phyloP scores from a whole-genome alignment of 2,113 vertebrate species.

The Rissa tridactyla region DNA sequence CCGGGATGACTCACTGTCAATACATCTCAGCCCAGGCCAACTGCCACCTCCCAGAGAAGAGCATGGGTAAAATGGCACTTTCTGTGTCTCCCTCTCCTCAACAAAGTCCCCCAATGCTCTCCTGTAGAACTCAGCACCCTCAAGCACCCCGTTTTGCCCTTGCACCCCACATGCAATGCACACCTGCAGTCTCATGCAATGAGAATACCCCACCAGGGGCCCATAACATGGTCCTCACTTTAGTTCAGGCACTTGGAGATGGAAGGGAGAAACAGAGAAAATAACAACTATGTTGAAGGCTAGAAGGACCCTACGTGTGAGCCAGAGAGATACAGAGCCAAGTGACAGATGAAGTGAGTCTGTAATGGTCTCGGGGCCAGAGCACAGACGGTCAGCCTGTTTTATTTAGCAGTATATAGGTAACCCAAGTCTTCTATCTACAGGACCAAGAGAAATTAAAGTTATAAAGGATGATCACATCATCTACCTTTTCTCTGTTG shows the following conservation, averaged over 20 bases:
- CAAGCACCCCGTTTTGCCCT: background rate
- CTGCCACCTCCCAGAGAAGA: background rate
- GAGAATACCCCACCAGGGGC: background rate
- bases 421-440: background rate
- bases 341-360: background rate
- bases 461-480: background rate
- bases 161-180: rapidly evolving
- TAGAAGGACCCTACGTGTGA: background rate
- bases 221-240: background rate
- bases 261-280: background rate
- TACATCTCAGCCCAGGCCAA: background rate
- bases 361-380: background rate
- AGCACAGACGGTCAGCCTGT: background rate
- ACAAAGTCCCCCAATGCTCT: background rate
- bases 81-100: background rate
- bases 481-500: background rate
- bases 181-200: background rate
- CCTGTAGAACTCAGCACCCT: background rate
- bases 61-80: background rate
- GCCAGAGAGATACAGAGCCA: background rate
- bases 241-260: background rate
- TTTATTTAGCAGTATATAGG: background rate
- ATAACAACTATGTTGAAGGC: background rate
- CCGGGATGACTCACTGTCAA: background rate
- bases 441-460: background rate